phyloP scores from a whole-genome alignment of 2,797 vertebrate genomes.

The Masticophis lateralis region DNA sequence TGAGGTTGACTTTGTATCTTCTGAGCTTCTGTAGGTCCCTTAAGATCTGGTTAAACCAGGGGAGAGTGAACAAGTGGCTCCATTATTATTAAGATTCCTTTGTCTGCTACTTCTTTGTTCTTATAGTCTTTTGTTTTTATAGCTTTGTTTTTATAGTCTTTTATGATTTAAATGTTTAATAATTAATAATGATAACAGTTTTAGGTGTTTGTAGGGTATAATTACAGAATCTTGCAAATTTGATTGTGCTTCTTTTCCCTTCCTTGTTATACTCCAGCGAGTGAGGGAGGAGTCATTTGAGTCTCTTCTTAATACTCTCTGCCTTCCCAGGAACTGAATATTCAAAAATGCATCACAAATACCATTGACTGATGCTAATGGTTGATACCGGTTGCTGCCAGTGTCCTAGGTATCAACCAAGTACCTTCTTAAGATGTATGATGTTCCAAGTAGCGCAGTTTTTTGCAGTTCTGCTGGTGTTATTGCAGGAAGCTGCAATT shows the following conservation, averaged over 20 bases:
- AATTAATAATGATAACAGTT: not conserved
- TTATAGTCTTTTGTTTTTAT: not conserved
- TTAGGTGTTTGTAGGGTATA: not conserved
- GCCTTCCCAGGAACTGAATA: not conserved
- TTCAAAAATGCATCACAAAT: no score
- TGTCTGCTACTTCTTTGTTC: not conserved
- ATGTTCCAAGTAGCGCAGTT: no score
- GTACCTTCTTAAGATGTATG: no score
- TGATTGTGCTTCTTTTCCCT: not conserved
- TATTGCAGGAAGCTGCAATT: no score
- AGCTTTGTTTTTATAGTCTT: not conserved
- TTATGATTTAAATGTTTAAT: not conserved
- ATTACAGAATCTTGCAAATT: not conserved
- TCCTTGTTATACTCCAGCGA: not conserved
- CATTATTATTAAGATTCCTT: not conserved
- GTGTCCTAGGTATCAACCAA: no score
- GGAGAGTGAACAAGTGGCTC: not conserved
- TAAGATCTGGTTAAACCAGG: no score
- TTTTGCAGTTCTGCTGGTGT: no score
- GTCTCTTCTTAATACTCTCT: not conserved
- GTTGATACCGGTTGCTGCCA: no score
- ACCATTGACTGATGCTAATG: no score
- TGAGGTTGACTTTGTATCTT: no score
- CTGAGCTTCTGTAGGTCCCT: no score
- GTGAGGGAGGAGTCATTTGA: not conserved